Percentiles rank a stretch among this genome's conserved stretches.
These are phyloP conservation scores for Tenthredo scrophulariae DNA, from an alignment of 2,888 invertebrate species.

Conservation along the genomic window DNA sequence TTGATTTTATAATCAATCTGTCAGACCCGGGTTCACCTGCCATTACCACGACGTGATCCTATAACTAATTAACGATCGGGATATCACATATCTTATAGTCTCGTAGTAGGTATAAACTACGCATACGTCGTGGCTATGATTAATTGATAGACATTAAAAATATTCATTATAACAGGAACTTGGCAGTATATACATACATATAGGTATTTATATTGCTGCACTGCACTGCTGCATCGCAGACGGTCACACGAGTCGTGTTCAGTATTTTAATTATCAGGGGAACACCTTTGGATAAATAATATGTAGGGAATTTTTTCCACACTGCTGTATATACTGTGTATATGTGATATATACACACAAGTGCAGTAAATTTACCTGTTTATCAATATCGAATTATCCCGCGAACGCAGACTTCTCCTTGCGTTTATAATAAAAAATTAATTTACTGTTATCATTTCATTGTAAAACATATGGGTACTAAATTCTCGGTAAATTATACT, in stretches of 20 bases:
- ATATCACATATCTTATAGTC: background rate
- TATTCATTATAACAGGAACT: background rate
- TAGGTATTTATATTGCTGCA: background rate
- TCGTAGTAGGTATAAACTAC: background rate
- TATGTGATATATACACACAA: background rate
- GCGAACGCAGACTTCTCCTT: background rate
- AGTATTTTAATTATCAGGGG: slow-evolving; percentile 17
- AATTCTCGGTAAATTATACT: background rate
- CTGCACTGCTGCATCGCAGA: background rate
- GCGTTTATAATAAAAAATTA: background rate
- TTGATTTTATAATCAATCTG: background rate
- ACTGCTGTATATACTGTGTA: background rate
- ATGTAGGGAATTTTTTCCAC: background rate
- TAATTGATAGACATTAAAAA: slow-evolving; percentile 10
- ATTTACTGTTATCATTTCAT: background rate
- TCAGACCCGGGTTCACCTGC: background rate
- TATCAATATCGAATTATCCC: no score
- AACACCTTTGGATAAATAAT: background rate
- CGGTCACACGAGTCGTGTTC: background rate
- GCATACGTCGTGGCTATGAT: background rate
- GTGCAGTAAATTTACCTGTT: background rate
- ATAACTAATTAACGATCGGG: background rate
- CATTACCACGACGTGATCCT: background rate
- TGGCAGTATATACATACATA: background rate
- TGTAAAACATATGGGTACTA: background rate